These are phyloP conservation scores for Cheiracanthium punctorium DNA, from an alignment of 2,888 invertebrate genomes.

Conservation along the genomic window DNA sequence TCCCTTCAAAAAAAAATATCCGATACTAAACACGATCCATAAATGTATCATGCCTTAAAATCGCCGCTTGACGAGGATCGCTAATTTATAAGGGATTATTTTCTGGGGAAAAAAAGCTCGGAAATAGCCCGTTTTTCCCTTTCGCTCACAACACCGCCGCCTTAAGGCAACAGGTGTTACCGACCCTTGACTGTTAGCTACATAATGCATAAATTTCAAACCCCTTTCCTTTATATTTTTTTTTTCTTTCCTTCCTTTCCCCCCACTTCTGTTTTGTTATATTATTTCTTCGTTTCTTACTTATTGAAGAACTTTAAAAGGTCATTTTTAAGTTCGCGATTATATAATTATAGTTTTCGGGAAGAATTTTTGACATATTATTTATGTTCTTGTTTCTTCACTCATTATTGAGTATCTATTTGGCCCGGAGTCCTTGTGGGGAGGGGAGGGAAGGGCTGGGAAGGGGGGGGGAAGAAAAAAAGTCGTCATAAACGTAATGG, in stretches of 20 bases:
- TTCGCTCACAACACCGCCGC: constrained; percentile 20
- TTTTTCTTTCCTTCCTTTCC: too few relatives aligned
- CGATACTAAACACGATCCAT: neutral
- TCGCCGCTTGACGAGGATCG: neutral
- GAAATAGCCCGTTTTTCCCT: constrained; percentile 24
- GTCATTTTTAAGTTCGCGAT: constrained; percentile 68
- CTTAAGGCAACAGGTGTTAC: constrained; percentile 61
- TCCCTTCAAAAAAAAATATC: neutral
- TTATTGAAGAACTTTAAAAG: constrained; percentile 69
- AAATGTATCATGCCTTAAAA: neutral
- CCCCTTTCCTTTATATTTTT: constrained; percentile 37
- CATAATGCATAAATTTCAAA: constrained; percentile 62
- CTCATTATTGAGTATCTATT: constrained; percentile 55
- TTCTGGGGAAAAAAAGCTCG: neutral
- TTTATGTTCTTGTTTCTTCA: constrained; percentile 66
- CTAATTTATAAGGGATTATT: constrained; percentile 9
- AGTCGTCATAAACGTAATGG: constrained; percentile 67
- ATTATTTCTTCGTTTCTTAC: constrained; percentile 64
- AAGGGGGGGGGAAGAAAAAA: constrained; percentile 61
- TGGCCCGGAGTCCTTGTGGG: constrained; percentile 49
- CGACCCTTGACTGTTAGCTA: constrained; percentile 52
- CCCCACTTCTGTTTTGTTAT: constrained; percentile 12
- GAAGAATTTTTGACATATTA: constrained; percentile 55
- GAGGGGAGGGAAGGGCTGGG: constrained; percentile 43
- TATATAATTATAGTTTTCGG: constrained; percentile 68